phyloP scores from a whole-genome alignment of 1,140 invertebrate genomes.

The Magallana angulata region DNA sequence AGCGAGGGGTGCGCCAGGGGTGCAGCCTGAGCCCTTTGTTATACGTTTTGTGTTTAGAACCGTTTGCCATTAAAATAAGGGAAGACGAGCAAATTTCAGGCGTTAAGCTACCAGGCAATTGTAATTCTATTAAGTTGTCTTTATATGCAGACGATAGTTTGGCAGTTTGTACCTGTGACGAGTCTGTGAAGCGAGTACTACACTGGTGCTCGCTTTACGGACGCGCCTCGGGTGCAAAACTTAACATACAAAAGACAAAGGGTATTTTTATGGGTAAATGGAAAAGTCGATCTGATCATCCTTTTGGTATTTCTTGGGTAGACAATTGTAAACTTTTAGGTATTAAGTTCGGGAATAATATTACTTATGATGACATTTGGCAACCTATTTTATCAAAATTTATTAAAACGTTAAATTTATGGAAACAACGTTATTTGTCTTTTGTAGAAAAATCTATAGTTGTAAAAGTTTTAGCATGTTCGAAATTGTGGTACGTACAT shows the following conservation, averaged over 20 bases:
- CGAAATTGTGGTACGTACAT: constrained; percentile 62
- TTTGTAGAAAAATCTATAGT: constrained; percentile 59
- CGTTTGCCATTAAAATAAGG: constrained; percentile 60
- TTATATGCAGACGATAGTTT: constrained; percentile 65
- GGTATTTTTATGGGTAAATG: constrained; percentile 61
- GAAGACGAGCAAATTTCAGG: constrained; percentile 58
- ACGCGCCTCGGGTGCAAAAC: constrained; percentile 60
- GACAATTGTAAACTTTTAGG: constrained; percentile 58
- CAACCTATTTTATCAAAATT: constrained; percentile 54
- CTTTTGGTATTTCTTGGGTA: constrained; percentile 63
- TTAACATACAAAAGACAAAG: constrained; percentile 60
- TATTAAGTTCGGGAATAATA: constrained; percentile 54
- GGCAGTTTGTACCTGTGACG: constrained; percentile 43
- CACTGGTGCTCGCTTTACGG: constrained; percentile 51
- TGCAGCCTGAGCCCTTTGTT: constrained; percentile 77
- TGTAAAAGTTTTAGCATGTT: constrained; percentile 59
- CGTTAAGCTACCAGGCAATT: constrained; percentile 60
- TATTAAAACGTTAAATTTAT: constrained; percentile 44
- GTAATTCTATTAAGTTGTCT: constrained; percentile 54
- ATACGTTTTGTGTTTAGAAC: constrained; percentile 80
- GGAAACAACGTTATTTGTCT: constrained; percentile 52
- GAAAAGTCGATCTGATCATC: constrained; percentile 57
- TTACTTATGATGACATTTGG: constrained; percentile 59
- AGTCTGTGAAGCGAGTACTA: constrained; percentile 53
- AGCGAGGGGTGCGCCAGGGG: constrained; percentile 77